Conservation (phyloP, 2,113 vertebrate genomes). For the Cephalophus harveyi region DNA sequence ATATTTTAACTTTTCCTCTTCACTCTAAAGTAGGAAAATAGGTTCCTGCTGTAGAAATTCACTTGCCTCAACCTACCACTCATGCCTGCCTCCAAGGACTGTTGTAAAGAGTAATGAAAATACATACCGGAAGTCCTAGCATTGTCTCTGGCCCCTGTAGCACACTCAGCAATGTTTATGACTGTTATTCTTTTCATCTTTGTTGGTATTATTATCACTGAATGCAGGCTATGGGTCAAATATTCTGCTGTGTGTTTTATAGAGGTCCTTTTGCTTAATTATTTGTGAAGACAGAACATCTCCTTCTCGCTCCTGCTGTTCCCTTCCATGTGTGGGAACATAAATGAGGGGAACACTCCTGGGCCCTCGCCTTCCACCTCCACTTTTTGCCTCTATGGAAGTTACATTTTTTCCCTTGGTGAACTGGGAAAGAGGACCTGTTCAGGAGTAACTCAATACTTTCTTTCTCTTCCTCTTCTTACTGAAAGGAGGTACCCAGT, state of each 20-base stretch:
- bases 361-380: background rate
- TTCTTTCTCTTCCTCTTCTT: background rate
- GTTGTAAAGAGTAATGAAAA: background rate
- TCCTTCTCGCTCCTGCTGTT: background rate
- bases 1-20: background rate
- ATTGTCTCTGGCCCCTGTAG: accelerated
- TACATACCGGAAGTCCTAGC: background rate
- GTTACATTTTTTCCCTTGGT: background rate
- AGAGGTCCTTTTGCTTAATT: background rate
- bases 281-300: background rate
- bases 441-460: background rate
- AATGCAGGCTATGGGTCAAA: background rate
- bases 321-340: accelerated
- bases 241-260: background rate
- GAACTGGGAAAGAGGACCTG: background rate
- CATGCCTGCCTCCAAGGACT: background rate
- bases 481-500: background rate
- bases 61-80: background rate
- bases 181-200: background rate
- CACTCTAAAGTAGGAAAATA: background rate
- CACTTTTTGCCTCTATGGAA: background rate
- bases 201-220: background rate
- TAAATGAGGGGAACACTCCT: too few relatives aligned
- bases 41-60: background rate
- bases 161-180: background rate